phyloP scores from a whole-genome alignment of 2,888 invertebrate species.

The Megastigmus dorsalis region DNA sequence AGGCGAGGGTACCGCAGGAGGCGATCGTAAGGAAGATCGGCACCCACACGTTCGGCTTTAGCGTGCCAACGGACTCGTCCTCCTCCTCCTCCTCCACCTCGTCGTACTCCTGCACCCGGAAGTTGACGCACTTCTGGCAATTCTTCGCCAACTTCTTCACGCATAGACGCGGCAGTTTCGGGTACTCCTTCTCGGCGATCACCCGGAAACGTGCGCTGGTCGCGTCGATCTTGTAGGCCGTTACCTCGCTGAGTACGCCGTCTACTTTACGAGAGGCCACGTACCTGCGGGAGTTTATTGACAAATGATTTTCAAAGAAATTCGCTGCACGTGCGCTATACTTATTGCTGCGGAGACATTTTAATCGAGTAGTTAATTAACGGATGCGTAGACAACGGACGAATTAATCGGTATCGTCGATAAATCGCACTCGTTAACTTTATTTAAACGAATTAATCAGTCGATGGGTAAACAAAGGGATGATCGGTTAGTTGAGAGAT shows the following conservation, averaged over 20 bases:
- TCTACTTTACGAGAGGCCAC: slow-evolving; percentile 52
- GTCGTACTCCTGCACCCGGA: slow-evolving; percentile 50
- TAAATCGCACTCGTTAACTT: not conserved
- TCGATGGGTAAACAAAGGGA: no score
- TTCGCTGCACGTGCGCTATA: no score
- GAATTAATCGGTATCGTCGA: not conserved
- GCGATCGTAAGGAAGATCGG: slow-evolving; percentile 81
- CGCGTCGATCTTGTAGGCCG: slow-evolving; percentile 61
- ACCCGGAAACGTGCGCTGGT: slow-evolving; percentile 55
- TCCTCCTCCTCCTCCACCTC: slow-evolving; percentile 15
- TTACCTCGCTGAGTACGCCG: slow-evolving; percentile 59
- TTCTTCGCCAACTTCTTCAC: slow-evolving; percentile 58
- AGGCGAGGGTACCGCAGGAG: slow-evolving; percentile 80
- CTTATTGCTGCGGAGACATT: no score
- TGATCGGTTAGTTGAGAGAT: no score
- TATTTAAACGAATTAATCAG: not conserved
- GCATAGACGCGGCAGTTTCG: slow-evolving; percentile 63
- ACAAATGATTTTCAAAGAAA: no score
- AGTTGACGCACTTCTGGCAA: slow-evolving; percentile 68
- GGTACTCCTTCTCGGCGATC: slow-evolving; percentile 57
- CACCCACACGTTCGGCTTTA: slow-evolving; percentile 76
- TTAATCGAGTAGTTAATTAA: no score
- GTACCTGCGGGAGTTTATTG: no score
- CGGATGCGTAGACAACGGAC: no score
- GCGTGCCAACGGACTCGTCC: slow-evolving; percentile 41